A percentile compares a stretch with the other conserved stretches of the same genome.
Conservation (phyloP, 2,797 vertebrate species). For the Galago senegalensis region DNA sequence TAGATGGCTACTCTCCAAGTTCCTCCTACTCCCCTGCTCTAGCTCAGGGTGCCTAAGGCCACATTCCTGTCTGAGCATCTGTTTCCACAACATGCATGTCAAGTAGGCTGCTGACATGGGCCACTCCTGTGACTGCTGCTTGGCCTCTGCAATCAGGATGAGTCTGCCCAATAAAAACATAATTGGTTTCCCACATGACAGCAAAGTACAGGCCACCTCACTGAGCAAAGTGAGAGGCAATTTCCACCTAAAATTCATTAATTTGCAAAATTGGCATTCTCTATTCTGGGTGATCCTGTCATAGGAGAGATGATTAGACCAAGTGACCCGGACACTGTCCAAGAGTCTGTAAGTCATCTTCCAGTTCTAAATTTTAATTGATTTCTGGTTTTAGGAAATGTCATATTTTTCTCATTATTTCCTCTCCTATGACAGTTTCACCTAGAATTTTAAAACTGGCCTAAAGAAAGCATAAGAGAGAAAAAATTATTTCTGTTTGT, state of each 20-base stretch:
- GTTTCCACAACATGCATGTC: slow-evolving; percentile 94
- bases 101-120: slow-evolving; percentile 93
- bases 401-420: neutral
- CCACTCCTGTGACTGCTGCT: slow-evolving; percentile 95
- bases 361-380: neutral
- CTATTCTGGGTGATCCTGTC: neutral
- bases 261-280: neutral
- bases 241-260: neutral
- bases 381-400: neutral
- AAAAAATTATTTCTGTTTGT: neutral
- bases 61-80: slow-evolving; percentile 90
- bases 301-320: neutral
- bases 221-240: neutral
- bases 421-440: neutral
- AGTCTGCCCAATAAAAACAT: slow-evolving; percentile 90
- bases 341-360: neutral
- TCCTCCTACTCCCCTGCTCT: neutral
- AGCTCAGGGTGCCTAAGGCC: neutral
- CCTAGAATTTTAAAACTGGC: neutral
- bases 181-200: slow-evolving; percentile 94
- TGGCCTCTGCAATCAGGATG: slow-evolving; percentile 92
- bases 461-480: neutral
- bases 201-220: neutral
- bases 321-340: neutral
- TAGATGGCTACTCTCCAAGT: neutral